These are phyloP conservation scores for Tanaodytes sp. DNA, from an alignment of 2,888 invertebrate species.

Conservation along the genomic window DNA sequence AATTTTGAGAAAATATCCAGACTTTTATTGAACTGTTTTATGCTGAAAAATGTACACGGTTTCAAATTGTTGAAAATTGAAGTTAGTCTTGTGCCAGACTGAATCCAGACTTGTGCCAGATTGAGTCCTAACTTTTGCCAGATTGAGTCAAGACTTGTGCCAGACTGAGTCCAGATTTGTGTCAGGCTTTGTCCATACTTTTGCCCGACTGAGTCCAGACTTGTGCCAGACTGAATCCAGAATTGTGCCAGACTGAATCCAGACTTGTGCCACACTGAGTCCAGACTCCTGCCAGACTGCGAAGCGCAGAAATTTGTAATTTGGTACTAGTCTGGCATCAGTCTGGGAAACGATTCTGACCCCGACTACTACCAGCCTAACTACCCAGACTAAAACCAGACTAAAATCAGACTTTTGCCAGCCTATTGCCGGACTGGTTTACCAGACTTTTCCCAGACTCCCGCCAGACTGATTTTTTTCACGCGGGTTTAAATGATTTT, in stretches of 20 bases:
- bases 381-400: conserved; percentile 1
- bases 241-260: neutral
- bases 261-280: conserved; percentile 1
- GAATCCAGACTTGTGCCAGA: neutral
- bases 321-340: neutral
- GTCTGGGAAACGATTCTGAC: conserved; percentile 13
- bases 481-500: no score
- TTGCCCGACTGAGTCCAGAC: conserved; percentile 1
- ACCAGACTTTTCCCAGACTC: conserved; percentile 10
- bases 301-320: neutral
- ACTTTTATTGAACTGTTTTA: neutral
- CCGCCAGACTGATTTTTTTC: conserved; percentile 6
- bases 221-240: neutral
- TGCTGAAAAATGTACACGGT: neutral
- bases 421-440: conserved; percentile 1
- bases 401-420: conserved; percentile 4
- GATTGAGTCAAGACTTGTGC: conserved; percentile 4
- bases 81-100: no score
- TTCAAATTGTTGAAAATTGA: neutral
- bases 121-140: neutral
- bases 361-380: conserved; percentile 11
- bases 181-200: no score
- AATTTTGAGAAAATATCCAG: neutral
- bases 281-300: neutral
- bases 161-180: no score